A percentile compares a stretch with the other conserved stretches of the same genome.
Evolutionary conservation across 1,140 invertebrate species (phyloP).

Genomic region (Zaprionus ghesquierei): DNA sequence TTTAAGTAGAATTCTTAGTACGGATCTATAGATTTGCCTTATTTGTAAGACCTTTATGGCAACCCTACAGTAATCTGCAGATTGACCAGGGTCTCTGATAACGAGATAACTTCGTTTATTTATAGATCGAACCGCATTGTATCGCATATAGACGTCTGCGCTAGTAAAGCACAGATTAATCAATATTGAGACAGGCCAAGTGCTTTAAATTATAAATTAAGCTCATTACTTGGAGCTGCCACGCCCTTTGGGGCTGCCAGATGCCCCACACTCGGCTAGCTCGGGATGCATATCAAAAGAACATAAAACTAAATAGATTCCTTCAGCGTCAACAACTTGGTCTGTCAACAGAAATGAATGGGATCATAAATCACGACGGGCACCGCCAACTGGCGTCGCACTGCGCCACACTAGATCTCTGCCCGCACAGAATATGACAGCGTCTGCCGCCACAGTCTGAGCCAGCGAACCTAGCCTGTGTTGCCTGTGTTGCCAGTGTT

Average conservation of each 20-base stretch:
- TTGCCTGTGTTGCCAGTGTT: slow-evolving; percentile 1
- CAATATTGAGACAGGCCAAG: slow-evolving; percentile 21
- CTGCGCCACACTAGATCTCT: slow-evolving; percentile 18
- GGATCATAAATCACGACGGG: slow-evolving; percentile 80
- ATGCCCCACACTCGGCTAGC: slow-evolving; percentile 16
- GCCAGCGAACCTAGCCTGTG: not conserved
- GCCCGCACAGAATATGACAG: slow-evolving; percentile 61
- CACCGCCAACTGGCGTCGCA: slow-evolving; percentile 45
- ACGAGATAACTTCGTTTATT: slow-evolving; percentile 16
- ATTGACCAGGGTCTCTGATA: slow-evolving; percentile 30
- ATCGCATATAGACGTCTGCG: slow-evolving; percentile 2
- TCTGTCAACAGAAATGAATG: slow-evolving; percentile 83
- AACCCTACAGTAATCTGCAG: not conserved
- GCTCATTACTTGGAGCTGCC: slow-evolving; percentile 46
- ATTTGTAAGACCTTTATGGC: too few species aligned
- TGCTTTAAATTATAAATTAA: slow-evolving; percentile 61
- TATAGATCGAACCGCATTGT: slow-evolving; percentile 24
- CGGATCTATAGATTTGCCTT: too few species aligned
- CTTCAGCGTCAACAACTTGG: slow-evolving; percentile 81
- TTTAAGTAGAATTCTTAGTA: too few species aligned
- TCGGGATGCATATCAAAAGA: slow-evolving; percentile 56
- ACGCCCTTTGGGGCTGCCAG: slow-evolving; percentile 17
- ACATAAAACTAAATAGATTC: slow-evolving; percentile 81
- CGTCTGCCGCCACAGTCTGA: slow-evolving; percentile 22
- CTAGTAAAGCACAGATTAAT: slow-evolving; percentile 19